A percentile compares a stretch with the other conserved stretches of the same genome.
Conservation (phyloP, 2,888 invertebrate genomes). For the Dinocampus coccinellae region DNA sequence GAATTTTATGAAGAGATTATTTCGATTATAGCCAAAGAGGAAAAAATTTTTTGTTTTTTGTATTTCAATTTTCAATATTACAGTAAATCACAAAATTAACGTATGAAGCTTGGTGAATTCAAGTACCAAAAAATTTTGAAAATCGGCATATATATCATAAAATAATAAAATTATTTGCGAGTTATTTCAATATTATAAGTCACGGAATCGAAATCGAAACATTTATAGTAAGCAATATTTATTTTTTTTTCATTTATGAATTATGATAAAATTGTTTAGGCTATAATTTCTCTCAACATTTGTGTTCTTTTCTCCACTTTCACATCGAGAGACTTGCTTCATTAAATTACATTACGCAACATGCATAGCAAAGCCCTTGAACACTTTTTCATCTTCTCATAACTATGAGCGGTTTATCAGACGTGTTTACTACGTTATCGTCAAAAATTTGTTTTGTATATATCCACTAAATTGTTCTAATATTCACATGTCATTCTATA, state of each 20-base stretch:
- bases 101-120: background rate
- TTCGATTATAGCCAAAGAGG: too few relatives aligned
- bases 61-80: background rate
- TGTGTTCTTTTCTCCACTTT: background rate
- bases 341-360: background rate
- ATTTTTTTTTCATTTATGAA: background rate
- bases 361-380: background rate
- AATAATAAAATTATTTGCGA: background rate
- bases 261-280: background rate
- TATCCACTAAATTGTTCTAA: constrained; percentile 44
- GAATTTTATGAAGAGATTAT: background rate
- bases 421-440: background rate
- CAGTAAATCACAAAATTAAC: background rate
- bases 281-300: background rate
- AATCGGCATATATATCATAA: background rate
- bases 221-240: background rate
- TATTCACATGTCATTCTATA: constrained; percentile 38
- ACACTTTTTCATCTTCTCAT: background rate
- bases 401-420: constrained; percentile 8
- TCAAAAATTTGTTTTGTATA: background rate
- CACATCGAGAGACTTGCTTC: background rate
- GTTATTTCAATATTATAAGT: background rate
- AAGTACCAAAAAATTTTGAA: background rate
- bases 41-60: background rate
- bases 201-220: background rate